A percentile compares a stretch with the other conserved stretches of the same genome.
These are phyloP conservation scores for Oplegnathus fasciatus DNA, from an alignment of 2,113 vertebrate species.

Conservation along the genomic window DNA sequence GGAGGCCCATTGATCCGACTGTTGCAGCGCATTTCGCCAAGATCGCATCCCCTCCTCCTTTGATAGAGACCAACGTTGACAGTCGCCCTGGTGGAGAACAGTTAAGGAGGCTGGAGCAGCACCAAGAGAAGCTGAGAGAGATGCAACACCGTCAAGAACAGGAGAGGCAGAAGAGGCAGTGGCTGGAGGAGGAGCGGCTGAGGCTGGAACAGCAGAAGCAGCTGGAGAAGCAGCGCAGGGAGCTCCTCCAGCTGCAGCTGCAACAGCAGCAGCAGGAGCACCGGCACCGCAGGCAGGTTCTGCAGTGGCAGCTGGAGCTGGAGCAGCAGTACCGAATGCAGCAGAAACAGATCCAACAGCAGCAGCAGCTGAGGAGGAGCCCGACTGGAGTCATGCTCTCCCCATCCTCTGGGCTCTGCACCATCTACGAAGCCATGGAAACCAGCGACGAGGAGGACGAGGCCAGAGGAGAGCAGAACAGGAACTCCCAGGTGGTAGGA, in stretches of 20 bases:
- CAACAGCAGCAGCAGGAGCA: conserved; percentile 81
- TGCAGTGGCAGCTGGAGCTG: conserved; percentile 78
- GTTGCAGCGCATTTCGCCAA: conserved; percentile 63
- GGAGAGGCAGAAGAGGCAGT: conserved; percentile 74
- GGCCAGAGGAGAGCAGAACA: conserved; percentile 34
- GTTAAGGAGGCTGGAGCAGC: conserved; percentile 75
- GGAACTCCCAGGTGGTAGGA: conserved; percentile 19
- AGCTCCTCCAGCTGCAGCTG: conserved; percentile 78
- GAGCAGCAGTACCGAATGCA: conserved; percentile 79
- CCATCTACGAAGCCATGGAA: conserved; percentile 87
- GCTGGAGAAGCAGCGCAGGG: conserved; percentile 78
- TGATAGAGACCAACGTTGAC: not conserved
- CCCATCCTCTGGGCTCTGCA: conserved; percentile 83
- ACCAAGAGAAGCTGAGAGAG: conserved; percentile 69
- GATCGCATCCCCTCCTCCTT: conserved; percentile 30
- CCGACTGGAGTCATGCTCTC: conserved; percentile 73
- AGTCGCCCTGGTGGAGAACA: conserved; percentile 43
- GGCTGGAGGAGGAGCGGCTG: conserved; percentile 78
- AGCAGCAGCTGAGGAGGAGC: conserved; percentile 76
- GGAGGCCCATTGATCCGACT: conserved; percentile 69
- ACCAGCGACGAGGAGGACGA: conserved; percentile 84
- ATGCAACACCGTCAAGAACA: conserved; percentile 72
- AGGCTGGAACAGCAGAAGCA: conserved; percentile 78
- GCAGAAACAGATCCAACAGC: conserved; percentile 77
- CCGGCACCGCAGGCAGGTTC: conserved; percentile 71